phyloP scores from a whole-genome alignment of 2,797 vertebrate species.

The Scolopax bukidnonensis region DNA sequence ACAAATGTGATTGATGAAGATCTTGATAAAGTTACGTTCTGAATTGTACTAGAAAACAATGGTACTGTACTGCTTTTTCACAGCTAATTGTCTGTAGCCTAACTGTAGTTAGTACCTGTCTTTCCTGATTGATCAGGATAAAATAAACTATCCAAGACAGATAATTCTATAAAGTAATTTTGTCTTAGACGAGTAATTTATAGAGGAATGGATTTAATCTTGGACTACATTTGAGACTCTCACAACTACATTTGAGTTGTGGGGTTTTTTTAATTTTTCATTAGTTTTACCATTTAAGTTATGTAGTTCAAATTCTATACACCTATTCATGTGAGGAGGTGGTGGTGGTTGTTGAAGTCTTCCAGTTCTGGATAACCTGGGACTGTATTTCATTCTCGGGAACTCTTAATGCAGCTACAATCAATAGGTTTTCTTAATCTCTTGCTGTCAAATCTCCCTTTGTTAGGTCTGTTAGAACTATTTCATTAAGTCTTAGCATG shows the following conservation, averaged over 20 bases:
- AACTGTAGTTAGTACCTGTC: not conserved
- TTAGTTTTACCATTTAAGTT: no score
- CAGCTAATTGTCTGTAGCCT: not conserved
- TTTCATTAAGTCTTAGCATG: not conserved
- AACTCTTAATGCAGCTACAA: accelerated
- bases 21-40: not conserved
- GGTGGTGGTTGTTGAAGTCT: not conserved
- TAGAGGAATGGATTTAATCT: not conserved
- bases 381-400: not conserved
- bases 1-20: not conserved
- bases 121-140: not conserved
- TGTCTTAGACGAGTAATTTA: not conserved
- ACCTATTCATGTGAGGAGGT: not conserved
- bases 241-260: no score
- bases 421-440: not conserved
- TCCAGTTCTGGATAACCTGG: not conserved
- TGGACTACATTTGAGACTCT: not conserved
- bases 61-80: not conserved
- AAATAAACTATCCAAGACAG: not conserved
- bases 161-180: not conserved
- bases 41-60: not conserved
- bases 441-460: not conserved
- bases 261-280: no score
- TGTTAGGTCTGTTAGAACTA: not conserved
- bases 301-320: not conserved